These are phyloP conservation scores for Colletes collaris DNA, from an alignment of 2,888 invertebrate genomes.

Conservation along the genomic window DNA sequence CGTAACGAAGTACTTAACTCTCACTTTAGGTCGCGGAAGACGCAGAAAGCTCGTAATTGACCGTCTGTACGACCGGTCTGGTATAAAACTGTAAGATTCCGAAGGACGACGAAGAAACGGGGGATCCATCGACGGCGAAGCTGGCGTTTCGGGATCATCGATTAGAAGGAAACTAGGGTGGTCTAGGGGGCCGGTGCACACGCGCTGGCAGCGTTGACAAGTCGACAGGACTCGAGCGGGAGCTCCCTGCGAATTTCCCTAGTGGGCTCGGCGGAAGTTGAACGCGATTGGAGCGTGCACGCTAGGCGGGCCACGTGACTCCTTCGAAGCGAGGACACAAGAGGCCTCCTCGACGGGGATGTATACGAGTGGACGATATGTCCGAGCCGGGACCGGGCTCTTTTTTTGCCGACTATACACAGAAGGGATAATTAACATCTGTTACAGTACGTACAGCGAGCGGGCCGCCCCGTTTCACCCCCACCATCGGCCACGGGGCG, in stretches of 20 bases:
- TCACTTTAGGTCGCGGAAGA: too few relatives aligned
- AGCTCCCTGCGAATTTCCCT: conserved; percentile 52
- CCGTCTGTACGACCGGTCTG: too few relatives aligned
- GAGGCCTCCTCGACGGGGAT: conserved; percentile 50
- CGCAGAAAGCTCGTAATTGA: too few relatives aligned
- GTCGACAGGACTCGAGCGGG: conserved; percentile 26
- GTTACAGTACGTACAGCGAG: conserved; percentile 81
- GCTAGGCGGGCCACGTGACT: conserved; percentile 56
- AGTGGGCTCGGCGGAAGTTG: conserved; percentile 52
- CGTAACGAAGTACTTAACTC: too few relatives aligned
- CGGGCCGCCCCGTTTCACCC: conserved; percentile 80
- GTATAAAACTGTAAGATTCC: too few relatives aligned
- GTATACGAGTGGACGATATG: conserved; percentile 64
- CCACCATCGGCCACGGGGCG: conserved; percentile 80
- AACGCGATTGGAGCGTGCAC: conserved; percentile 60
- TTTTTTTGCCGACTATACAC: conserved; percentile 75
- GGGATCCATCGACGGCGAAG: not conserved
- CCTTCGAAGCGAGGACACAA: conserved; percentile 42
- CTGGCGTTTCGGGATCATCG: not conserved
- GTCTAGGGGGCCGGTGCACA: not conserved
- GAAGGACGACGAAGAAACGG: too few relatives aligned
- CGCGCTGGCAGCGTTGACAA: conserved; percentile 11
- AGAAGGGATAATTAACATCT: conserved; percentile 83
- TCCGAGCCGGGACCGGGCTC: conserved; percentile 59
- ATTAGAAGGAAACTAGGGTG: conserved; percentile 4